A percentile compares a stretch with the other conserved stretches of the same genome.
Evolutionary conservation across 2,888 invertebrate species (phyloP).

Genomic region (Drosophila conformis): DNA sequence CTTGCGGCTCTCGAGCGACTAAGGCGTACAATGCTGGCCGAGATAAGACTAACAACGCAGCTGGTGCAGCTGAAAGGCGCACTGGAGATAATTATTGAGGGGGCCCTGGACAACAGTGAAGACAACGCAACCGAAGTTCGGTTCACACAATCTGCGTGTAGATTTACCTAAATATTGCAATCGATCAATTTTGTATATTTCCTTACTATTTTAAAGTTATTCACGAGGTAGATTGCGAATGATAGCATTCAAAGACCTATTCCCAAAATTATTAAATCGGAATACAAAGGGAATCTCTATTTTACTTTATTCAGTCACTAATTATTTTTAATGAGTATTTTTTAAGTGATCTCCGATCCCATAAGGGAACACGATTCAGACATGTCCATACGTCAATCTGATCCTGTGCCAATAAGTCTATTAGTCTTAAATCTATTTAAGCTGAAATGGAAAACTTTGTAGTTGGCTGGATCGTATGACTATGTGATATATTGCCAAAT

Average conservation of each 20-base stretch:
- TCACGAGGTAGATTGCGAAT: no score
- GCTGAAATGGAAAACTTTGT: neutral
- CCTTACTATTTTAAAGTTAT: no score
- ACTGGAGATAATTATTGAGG: constrained; percentile 88
- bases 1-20: constrained; percentile 88
- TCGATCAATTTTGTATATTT: no score
- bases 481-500: neutral
- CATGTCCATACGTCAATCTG: neutral
- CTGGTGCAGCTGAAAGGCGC: constrained; percentile 89
- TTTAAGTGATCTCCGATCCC: neutral
- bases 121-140: constrained; percentile 64
- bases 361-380: neutral
- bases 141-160: constrained; percentile 1
- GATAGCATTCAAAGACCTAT: no score
- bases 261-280: neutral
- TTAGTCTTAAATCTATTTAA: neutral
- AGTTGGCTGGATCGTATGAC: neutral
- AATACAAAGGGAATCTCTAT: neutral
- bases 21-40: constrained; percentile 87
- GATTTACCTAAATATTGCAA: no score
- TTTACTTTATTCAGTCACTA: neutral
- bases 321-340: neutral
- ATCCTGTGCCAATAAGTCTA: neutral
- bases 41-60: constrained; percentile 88
- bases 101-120: constrained; percentile 84